Evolutionary conservation across 2,113 vertebrate genomes (phyloP), one percentile per base, ranked within the genome.

Genomic region (Lophura nycthemera): DNA sequence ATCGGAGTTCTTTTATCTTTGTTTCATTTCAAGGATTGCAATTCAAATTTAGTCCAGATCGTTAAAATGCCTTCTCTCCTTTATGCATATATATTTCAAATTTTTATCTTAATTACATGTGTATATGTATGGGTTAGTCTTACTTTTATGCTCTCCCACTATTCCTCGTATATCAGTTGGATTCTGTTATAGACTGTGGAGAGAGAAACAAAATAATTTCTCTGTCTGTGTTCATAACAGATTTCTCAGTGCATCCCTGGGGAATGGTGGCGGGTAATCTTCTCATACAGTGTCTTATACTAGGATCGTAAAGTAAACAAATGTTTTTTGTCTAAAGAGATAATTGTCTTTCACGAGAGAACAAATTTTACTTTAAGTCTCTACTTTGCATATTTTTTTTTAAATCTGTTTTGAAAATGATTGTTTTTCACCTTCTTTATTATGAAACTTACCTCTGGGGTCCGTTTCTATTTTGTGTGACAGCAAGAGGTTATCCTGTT

Each of bases 1-100:
- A 59, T 95, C 90, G 93, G 96, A 90, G 93, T 91, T 90, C 34
- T 86, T 95, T 95, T 86, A 86, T 93, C 32, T 71, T 95, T 74
- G 50, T 13, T 66, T 86, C 10, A 40, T 66, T 92, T 80, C 29
- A 54, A 83, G 34, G 50, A 56, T 38, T 61, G 12, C 29, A 64
- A 63, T 64, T 73, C 14, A 80, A 47, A 32, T 71, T 34, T 13
- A 66, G 32, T 32, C 60, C 36, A 50, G 29, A 59, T 42, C 0
- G 2, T 76, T 50, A 59, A 61, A 63, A 29, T 29, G 14, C 6
- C 47, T 34, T 7, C 20, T 32, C 40, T 85, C 34, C 9, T 61
- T 77, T 67, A 50, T 67, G 29, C 4, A 5, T 52, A 45, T 3
- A 6, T 69, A 50, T 72, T 7, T 81, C 57, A 48, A 45, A 63